These are phyloP conservation scores for Nasonia vitripennis DNA, from an alignment of 1,140 invertebrate genomes.

Conservation along the genomic window DNA sequence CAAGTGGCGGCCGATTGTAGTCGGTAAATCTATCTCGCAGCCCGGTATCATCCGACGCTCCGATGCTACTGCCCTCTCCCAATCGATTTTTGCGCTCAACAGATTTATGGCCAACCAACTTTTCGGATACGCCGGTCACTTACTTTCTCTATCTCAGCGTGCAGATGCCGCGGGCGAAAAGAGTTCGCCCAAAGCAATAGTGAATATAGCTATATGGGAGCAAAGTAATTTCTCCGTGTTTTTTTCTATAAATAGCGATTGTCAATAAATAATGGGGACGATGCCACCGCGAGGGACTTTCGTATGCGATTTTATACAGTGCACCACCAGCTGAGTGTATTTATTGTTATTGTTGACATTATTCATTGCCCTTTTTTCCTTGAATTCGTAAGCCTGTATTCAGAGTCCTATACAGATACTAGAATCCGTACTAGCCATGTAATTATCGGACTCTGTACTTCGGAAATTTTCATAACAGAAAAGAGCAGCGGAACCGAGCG, in stretches of 20 bases:
- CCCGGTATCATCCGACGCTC: constrained; percentile 8
- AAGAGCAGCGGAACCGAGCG: too few relatives aligned
- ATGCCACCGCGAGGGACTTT: neutral
- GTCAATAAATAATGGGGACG: neutral
- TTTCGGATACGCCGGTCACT: neutral
- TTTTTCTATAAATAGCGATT: neutral
- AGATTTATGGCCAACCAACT: neutral
- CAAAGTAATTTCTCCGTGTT: neutral
- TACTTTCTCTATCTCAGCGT: neutral
- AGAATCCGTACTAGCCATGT: too few relatives aligned
- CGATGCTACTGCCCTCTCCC: neutral
- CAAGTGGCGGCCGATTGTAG: neutral
- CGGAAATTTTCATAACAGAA: too few relatives aligned
- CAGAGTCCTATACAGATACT: too few relatives aligned
- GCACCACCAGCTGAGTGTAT: neutral
- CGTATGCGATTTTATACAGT: neutral
- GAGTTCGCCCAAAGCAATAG: neutral
- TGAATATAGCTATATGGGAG: neutral
- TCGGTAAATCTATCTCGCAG: constrained; percentile 1
- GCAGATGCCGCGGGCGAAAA: neutral
- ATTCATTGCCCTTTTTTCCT: neutral
- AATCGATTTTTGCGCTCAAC: neutral
- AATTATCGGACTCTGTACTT: too few relatives aligned
- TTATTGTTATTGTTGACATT: neutral
- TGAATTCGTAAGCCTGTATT: too few relatives aligned